These are phyloP conservation scores for Camptogramma bilineatum DNA, from an alignment of 2,888 invertebrate species.

Conservation along the genomic window DNA sequence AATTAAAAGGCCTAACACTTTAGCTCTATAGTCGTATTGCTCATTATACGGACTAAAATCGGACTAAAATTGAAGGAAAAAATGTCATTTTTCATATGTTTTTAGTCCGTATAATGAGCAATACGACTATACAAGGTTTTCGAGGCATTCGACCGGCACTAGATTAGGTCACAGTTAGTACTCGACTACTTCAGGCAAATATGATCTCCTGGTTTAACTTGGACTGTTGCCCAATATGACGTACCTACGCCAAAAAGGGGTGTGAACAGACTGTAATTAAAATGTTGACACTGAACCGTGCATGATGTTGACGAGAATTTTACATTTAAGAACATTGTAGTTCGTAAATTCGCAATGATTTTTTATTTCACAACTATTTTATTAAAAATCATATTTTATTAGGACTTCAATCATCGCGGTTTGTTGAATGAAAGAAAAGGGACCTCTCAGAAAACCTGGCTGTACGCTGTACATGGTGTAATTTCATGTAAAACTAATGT, in stretches of 20 bases:
- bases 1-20: background rate
- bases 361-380: too few relatives aligned
- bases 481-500: background rate
- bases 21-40: too few relatives aligned
- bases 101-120: too few relatives aligned
- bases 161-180: constrained; percentile 14
- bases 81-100: too few relatives aligned
- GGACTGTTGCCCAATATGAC: constrained; percentile 14
- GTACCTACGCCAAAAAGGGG: background rate
- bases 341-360: too few relatives aligned
- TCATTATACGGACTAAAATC: too few relatives aligned
- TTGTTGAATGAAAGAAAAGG: background rate
- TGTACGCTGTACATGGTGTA: background rate
- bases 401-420: too few relatives aligned
- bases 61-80: too few relatives aligned
- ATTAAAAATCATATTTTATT: too few relatives aligned
- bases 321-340: background rate
- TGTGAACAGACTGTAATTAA: background rate
- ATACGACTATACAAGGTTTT: background rate
- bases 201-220: constrained; percentile 32
- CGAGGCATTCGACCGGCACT: constrained; percentile 1
- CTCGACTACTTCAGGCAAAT: constrained; percentile 5
- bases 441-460: background rate
- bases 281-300: background rate
- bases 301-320: background rate